Evolutionary conservation across 2,113 vertebrate species (phyloP), one percentile per base, ranked within the genome.

Genomic region (Tychaedon coryphoeus): DNA sequence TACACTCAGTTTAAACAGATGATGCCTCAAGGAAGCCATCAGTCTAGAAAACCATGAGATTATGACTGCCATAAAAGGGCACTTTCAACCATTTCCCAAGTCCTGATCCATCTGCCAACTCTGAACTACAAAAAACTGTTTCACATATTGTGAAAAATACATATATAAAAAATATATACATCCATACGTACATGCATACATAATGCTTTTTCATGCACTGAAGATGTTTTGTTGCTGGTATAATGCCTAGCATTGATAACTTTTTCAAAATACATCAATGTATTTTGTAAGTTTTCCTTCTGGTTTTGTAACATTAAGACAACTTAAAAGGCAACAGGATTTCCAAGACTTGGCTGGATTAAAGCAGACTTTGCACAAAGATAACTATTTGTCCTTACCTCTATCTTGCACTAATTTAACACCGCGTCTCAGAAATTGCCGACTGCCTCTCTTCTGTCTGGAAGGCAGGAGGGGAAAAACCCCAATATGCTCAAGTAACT

Each of bases 201-300:
- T 9, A 29, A 48, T 45, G 19, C 1, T 50, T 93, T 38, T 67
- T 82, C 53, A 78, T 47, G 47, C 58, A 38, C 10, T 47, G 40
- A 90, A 76, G 53, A 56, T 24, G 34, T 3, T 51, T 72, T 53
- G 23, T 28, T 38, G 17, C 8, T 57, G 26, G 19, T 86, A 42
- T 53, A 76, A 76, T n/a, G 6, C 19, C 43, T 80, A 31, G 19
- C 6, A 40, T 3, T 29, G 23, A 10, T 34, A 70, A 36, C 14
- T 70, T 78, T 38, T 75, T 14, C 1, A 43, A 65, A 84, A 53
- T 15, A 31, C 0, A 2, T 48, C 14, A 14, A 19, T 0, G 0
- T 31, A 48, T 70, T 82, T 64, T 42, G 5, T 16, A 85, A 28
- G 14, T 58, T 92, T 87, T 93, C 33, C 9, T 80, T 73, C 29